phyloP scores from a whole-genome alignment of 2,113 vertebrate species.

The Cercopithecus mona region DNA sequence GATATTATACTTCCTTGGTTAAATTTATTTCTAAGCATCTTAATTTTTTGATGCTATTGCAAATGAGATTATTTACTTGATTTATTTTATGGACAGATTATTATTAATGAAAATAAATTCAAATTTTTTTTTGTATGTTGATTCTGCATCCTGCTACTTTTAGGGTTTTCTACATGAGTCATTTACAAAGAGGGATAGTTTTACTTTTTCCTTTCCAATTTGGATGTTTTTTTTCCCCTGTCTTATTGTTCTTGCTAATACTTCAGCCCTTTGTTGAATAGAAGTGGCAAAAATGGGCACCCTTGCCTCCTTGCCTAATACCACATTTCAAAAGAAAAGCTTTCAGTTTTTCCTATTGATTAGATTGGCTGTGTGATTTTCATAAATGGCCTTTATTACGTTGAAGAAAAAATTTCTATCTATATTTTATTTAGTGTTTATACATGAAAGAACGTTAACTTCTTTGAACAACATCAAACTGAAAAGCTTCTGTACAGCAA shows the following conservation, averaged over 20 bases:
- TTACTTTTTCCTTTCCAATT: background rate
- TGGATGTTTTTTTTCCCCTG: background rate
- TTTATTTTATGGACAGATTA: background rate
- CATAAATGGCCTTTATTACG: background rate
- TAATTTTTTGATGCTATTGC: background rate
- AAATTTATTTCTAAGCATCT: background rate
- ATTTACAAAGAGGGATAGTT: background rate
- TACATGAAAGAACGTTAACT: background rate
- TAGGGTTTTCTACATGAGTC: background rate
- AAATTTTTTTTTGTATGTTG: background rate
- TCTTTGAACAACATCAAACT: background rate
- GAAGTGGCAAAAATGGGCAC: background rate
- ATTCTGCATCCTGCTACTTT: background rate
- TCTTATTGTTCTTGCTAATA: background rate
- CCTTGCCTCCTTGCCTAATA: background rate
- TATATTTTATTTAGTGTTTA: background rate
- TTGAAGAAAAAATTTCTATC: background rate
- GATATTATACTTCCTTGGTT: background rate
- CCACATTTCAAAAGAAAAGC: background rate
- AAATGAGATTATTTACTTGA: background rate
- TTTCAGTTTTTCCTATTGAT: background rate
- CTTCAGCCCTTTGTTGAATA: background rate
- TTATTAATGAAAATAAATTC: background rate
- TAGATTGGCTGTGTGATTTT: background rate
- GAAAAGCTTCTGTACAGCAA: background rate